phyloP scores from a whole-genome alignment of 2,888 invertebrate species.

The Xylota segnis region DNA sequence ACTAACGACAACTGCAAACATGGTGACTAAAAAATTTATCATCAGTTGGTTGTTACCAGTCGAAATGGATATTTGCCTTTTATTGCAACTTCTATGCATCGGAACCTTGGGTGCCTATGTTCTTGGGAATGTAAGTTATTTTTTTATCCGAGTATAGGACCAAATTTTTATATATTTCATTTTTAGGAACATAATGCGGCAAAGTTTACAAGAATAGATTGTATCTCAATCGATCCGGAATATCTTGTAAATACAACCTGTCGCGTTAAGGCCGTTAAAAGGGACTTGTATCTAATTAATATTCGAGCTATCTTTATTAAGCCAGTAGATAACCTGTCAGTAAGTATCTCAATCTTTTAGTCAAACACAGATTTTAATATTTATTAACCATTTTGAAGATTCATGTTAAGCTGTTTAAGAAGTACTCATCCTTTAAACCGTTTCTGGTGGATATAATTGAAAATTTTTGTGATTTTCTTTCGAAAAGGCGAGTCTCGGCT shows the following conservation, averaged over 20 bases:
- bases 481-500: neutral
- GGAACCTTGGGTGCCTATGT: neutral
- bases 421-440: constrained; percentile 7
- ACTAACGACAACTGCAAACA: neutral
- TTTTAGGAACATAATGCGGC: constrained; percentile 2
- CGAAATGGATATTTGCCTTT: neutral
- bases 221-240: neutral
- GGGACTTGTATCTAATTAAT: constrained; percentile 4
- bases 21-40: neutral
- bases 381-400: neutral
- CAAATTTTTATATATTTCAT: neutral
- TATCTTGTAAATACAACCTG: constrained; percentile 4
- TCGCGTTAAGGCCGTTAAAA: neutral
- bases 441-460: constrained; percentile 6
- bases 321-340: neutral
- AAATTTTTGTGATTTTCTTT: constrained; percentile 28
- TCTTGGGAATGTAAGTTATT: constrained; percentile 1
- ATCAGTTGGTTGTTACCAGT: neutral
- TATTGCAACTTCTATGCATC: neutral
- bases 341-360: neutral
- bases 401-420: neutral
- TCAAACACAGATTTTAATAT: neutral
- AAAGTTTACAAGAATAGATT: neutral
- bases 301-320: neutral
- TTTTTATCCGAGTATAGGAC: neutral